phyloP scores from a whole-genome alignment of 2,113 vertebrate species.

The Pithys albifrons region DNA sequence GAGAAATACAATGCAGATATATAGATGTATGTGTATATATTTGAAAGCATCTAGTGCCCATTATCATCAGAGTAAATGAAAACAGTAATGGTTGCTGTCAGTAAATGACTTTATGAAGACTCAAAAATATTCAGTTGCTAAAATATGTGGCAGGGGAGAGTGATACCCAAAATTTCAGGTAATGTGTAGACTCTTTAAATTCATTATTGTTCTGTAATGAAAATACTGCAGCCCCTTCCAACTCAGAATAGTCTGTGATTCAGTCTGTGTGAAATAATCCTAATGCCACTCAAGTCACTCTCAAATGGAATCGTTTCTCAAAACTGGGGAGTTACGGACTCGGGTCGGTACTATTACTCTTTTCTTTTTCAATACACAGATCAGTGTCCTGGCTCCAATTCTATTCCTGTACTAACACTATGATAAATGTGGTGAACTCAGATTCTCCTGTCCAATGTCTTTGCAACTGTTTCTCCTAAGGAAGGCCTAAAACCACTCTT shows the following conservation, averaged over 20 bases:
- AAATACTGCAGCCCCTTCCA: neutral
- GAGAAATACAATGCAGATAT: neutral
- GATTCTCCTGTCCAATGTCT: neutral
- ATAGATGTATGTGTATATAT: neutral
- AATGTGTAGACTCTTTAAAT: neutral
- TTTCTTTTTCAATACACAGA: neutral
- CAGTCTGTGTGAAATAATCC: no score
- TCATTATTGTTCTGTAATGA: neutral
- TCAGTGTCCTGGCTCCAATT: neutral
- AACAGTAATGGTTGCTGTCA: neutral
- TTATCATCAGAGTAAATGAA: neutral
- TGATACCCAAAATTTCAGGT: neutral
- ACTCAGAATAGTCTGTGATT: no score
- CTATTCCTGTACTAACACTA: neutral
- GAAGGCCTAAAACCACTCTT: neutral
- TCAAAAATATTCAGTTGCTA: neutral
- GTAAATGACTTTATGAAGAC: neutral
- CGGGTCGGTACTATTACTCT: neutral
- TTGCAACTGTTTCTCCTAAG: neutral
- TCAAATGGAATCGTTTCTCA: neutral
- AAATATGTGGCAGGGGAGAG: neutral
- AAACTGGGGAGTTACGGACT: neutral
- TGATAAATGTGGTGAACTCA: neutral
- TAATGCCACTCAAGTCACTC: neutral
- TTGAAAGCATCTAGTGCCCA: neutral